Conservation (phyloP, 1,140 invertebrate genomes). For the Phortica variegata region DNA sequence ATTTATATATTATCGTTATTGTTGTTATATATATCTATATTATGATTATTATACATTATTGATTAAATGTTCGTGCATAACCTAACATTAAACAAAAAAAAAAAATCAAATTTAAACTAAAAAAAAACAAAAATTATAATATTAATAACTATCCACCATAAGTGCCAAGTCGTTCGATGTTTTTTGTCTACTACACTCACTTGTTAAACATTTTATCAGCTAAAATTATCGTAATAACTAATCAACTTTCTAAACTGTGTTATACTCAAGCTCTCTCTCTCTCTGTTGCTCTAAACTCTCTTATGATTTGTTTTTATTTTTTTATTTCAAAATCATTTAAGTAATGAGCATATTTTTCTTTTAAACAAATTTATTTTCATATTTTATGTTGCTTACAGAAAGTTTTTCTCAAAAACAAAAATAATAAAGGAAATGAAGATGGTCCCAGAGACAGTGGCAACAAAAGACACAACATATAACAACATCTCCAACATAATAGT, state of each 20-base stretch:
- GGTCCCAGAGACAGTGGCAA: too few relatives aligned
- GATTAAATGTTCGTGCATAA: conserved; percentile 51
- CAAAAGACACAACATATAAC: too few relatives aligned
- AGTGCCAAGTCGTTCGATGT: conserved; percentile 52
- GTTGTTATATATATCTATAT: conserved; percentile 54
- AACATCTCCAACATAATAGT: too few relatives aligned
- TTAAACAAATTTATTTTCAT: not conserved
- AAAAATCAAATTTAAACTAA: conserved; percentile 42
- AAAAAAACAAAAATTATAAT: conserved; percentile 21
- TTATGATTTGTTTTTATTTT: conserved; percentile 22
- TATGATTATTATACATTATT: conserved; percentile 54
- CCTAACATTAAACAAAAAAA: conserved; percentile 32
- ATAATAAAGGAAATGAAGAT: too few relatives aligned
- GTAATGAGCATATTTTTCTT: too few relatives aligned
- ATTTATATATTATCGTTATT: conserved; percentile 55
- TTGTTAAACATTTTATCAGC: too few relatives aligned
- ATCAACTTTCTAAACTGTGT: conserved; percentile 43
- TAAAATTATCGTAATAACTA: too few relatives aligned
- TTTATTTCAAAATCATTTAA: conserved; percentile 26
- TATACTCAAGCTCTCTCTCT: conserved; percentile 16
- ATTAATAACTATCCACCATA: conserved; percentile 34
- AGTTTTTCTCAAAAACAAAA: too few relatives aligned
- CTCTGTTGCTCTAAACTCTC: conserved; percentile 24
- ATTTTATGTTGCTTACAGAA: too few relatives aligned
- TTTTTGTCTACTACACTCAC: conserved; percentile 54